Base-by-base conservation (phyloP, 1,140 invertebrate species). In the Tetranychus urticae region DNA sequence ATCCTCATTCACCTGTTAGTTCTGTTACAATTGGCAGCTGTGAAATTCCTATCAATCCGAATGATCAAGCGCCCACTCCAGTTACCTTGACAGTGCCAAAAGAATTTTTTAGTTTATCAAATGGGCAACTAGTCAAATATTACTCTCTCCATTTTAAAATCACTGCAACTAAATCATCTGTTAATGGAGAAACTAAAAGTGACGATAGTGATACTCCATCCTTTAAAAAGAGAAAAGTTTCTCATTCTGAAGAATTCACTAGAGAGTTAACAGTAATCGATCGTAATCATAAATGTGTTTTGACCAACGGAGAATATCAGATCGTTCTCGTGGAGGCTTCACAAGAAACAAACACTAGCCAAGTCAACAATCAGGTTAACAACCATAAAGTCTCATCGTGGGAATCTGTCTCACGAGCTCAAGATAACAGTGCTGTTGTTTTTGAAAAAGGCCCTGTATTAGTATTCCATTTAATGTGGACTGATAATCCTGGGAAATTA, bases 231-330 rank as follows among this genome's bases (percentile, higher is more conserved):
- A 73, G 67, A 69, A 75, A 78, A 83, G 69, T 80, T 79, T 42
- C 75, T 76, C 55, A 74, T 74, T 60, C 81, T 78, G 69, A 77
- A 77, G 70, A 83, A 3, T 45, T 45, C 42, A 46, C 84, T 39
- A 84, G 85, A 54, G 88, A 92, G 71, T 73, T 94, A 23, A 82
- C 87, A 52, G 80, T 94, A 31, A 91, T 88, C 70, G 88, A 94
- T 69, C 88, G 88, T 70, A 82, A 88, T 65, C 87, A 83, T 69
- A 79, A 84, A 7, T 91, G 87, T 70, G 75, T 85, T 36, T 74
- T 94, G 5, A 82, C 80, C 1, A 86, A 89, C 67, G 88, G 88
- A 1, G 85, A 91, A 70, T 93, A 94, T 73, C 86, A 91, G 70
- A 73, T 91, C 50, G 81, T 83, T 56, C 70, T 92, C 61, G 81